Conservation (phyloP, 2,113 vertebrate species). For the Petroica traversi region DNA sequence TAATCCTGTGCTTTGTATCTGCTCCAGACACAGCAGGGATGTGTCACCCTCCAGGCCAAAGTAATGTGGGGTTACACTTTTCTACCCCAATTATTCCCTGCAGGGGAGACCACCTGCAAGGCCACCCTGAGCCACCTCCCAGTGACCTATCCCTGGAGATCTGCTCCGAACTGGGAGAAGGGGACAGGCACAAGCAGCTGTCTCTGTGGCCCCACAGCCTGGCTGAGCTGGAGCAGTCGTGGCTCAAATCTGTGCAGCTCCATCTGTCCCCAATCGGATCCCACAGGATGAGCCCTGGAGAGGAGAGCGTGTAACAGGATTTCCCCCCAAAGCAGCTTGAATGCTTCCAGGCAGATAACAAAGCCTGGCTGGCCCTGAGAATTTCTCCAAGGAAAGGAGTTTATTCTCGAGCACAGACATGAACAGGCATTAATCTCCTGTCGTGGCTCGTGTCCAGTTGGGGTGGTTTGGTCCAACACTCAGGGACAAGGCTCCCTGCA, state of each 20-base stretch:
- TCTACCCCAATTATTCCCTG: neutral
- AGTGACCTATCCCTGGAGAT: neutral
- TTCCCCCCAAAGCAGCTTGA: slow-evolving; percentile 40
- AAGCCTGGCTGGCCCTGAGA: slow-evolving; percentile 1
- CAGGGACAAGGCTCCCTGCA: neutral
- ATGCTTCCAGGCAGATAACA: slow-evolving; percentile 19
- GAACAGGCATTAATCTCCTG: neutral
- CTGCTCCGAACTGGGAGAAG: neutral
- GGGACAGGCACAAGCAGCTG: neutral
- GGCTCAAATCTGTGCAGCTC: neutral
- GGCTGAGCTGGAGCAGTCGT: neutral
- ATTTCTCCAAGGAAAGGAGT: slow-evolving; percentile 26
- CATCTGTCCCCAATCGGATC: slow-evolving; percentile 34
- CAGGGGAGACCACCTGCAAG: neutral
- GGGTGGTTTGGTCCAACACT: neutral
- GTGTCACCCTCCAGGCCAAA: neutral
- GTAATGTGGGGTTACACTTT: neutral
- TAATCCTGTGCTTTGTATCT: neutral
- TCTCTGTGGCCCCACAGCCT: neutral
- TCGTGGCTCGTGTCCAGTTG: neutral
- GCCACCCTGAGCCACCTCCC: neutral
- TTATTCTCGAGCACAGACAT: neutral
- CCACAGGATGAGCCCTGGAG: neutral
- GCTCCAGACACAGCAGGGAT: neutral
- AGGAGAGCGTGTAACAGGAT: slow-evolving; percentile 11